Base-by-base conservation (phyloP, 1,140 invertebrate genomes). In the Trichonephila clavata region DNA sequence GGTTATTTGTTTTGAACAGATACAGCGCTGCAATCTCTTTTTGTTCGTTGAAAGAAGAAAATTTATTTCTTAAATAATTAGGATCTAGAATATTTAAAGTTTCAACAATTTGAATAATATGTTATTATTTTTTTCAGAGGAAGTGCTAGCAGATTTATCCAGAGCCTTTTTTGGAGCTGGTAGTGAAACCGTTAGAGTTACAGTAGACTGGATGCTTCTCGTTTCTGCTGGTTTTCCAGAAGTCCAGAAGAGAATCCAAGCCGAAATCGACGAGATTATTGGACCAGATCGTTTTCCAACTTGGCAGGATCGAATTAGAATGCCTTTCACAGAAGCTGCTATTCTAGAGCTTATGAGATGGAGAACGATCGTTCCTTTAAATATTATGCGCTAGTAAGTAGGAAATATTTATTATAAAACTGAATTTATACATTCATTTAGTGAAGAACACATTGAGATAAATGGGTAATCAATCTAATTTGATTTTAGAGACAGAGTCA, bases 121-220 rank as follows among this genome's bases (percentile, higher is more conserved):
- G 20, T 68, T 0, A 6, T 16, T 50, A 24, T 20, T 71, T 77
- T n/a, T 77, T 83, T 27, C 65, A 94, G 95, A 50, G 20, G 90
- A 90, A 8, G 86, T 95, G 16, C 43, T 95, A 14, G 43, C 13
- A 43, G 90, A 94, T 13, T 93, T 94, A 59, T 63, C 71, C 18
- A 63, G 65, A 65, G 86, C 57, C 2, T 94, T 95, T 59, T 94
- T 95, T n/a, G 90, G 93, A 21, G 95, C 94, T 63, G 95, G 95
- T 7, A 95, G 94, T 20, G 95, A 95, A 87, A 95, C 95, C 8
- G 94, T 95, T 32, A 21, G 89, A 16, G 89, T 94, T 20, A 94
- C 94, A 0, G 24, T 95, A 1, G 91, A 90, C 43, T 95, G 95
- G 95, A 24, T 86, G 16, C 59, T 95, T 18, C 83, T 95, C 8